Conservation (phyloP, 2,888 invertebrate species). For the Amphiduros pacificus region DNA sequence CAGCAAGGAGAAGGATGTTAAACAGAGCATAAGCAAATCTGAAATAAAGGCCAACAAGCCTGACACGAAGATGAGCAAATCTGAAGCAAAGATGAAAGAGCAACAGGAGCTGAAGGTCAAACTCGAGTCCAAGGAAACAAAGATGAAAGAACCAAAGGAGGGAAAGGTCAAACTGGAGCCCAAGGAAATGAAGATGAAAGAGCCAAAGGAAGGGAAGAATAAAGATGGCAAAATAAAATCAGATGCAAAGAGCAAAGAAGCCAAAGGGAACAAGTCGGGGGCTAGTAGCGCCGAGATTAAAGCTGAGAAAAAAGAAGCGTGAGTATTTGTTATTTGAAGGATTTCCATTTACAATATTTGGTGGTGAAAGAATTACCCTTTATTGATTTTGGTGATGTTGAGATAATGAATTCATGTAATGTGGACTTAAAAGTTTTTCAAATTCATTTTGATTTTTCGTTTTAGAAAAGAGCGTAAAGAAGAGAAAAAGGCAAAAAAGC, state of each 20-base stretch:
- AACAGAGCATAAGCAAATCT: background rate
- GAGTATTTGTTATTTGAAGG: background rate
- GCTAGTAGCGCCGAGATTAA: background rate
- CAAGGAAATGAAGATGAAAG: conserved; percentile 8
- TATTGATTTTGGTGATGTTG: background rate
- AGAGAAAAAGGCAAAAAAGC: conserved; percentile 7
- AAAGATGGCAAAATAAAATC: background rate
- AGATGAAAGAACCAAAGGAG: conserved; percentile 6
- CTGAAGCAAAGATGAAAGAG: conserved; percentile 5
- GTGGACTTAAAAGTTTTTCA: background rate
- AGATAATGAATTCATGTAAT: background rate
- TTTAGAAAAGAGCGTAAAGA: conserved; percentile 5
- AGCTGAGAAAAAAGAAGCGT: background rate
- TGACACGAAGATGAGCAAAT: background rate
- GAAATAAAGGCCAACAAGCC: conserved; percentile 5
- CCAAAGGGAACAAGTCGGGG: conserved; percentile 5
- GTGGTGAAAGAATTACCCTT: background rate
- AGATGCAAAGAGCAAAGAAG: conserved; percentile 2
- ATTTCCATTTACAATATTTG: background rate
- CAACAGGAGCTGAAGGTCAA: background rate
- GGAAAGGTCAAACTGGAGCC: conserved; percentile 13
- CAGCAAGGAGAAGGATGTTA: conserved; percentile 3
- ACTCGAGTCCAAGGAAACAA: conserved; percentile 1
- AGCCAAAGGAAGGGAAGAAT: background rate
- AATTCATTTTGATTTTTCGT: too few relatives aligned